These are phyloP conservation scores for Scomber colias DNA, from an alignment of 2,113 vertebrate species.

Conservation along the genomic window DNA sequence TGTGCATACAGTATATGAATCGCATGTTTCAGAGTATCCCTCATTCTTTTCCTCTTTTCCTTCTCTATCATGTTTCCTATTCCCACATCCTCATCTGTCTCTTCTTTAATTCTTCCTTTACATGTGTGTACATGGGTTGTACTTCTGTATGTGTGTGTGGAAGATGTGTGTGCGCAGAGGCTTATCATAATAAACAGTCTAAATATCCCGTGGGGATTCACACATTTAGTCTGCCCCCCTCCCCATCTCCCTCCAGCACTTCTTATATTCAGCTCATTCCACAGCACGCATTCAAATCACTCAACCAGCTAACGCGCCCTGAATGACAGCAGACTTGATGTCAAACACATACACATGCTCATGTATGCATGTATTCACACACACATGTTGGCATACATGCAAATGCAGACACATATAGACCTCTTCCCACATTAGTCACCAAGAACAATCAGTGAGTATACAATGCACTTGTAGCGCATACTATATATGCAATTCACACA, in stretches of 20 bases:
- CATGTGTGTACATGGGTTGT: conserved; percentile 16
- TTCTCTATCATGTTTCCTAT: background rate
- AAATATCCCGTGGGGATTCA: conserved; percentile 66
- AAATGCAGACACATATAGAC: background rate
- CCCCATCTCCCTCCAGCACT: conserved; percentile 48
- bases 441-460: conserved; percentile 27
- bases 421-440: conserved; percentile 21
- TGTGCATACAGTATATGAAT: conserved; percentile 11
- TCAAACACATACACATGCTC: conserved; percentile 37
- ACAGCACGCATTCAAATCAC: conserved; percentile 66
- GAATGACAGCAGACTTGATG: conserved; percentile 69
- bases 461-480: background rate
- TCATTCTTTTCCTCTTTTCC: background rate
- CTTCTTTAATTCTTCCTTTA: conserved; percentile 30
- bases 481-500: conserved; percentile 15
- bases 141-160: conserved; percentile 28
- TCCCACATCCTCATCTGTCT: background rate
- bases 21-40: conserved; percentile 15
- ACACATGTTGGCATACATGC: conserved; percentile 5
- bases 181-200: conserved; percentile 72
- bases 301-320: conserved; percentile 70
- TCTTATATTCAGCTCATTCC: conserved; percentile 64
- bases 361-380: conserved; percentile 10
- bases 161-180: conserved; percentile 1
- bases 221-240: conserved; percentile 48